phyloP scores from a whole-genome alignment of 2,888 invertebrate species.

The Malthinus flaveolus region DNA sequence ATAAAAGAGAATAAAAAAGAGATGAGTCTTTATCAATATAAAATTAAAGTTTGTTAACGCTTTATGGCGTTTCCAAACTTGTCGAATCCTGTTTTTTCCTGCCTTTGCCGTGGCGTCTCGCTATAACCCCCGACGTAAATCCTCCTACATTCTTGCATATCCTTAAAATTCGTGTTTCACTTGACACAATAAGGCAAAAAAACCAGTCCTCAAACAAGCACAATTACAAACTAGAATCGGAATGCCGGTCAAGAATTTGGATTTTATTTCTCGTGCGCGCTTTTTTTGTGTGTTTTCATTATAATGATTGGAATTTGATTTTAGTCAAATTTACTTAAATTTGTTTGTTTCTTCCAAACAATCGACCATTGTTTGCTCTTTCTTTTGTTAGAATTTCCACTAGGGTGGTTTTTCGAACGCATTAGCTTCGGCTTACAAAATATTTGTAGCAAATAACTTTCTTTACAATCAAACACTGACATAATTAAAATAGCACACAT shows the following conservation, averaged over 20 bases:
- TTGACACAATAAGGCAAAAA: constrained; percentile 20
- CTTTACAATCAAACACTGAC: too few relatives aligned
- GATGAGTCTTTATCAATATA: neutral
- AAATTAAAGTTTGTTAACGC: constrained; percentile 5
- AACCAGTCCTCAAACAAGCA: constrained; percentile 9
- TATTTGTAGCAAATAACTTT: too few relatives aligned
- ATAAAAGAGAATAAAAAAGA: too few relatives aligned
- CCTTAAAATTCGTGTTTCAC: constrained; percentile 15
- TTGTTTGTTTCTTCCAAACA: too few relatives aligned
- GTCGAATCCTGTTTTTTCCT: constrained; percentile 18
- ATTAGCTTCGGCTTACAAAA: too few relatives aligned
- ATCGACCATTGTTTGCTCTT: too few relatives aligned
- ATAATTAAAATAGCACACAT: too few relatives aligned
- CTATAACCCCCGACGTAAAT: constrained; percentile 2
- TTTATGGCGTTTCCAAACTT: constrained; percentile 13
- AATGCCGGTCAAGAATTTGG: constrained; percentile 19
- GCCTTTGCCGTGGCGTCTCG: constrained; percentile 9
- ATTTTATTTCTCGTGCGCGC: constrained; percentile 16
- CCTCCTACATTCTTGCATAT: constrained; percentile 22
- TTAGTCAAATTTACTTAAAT: too few relatives aligned
- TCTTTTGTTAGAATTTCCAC: too few relatives aligned
- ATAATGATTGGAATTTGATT: neutral
- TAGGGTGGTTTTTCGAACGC: too few relatives aligned
- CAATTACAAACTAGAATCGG: constrained; percentile 13
- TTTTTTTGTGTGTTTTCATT: neutral